Conservation (phyloP, 2,113 vertebrate species). For the Colius striatus region DNA sequence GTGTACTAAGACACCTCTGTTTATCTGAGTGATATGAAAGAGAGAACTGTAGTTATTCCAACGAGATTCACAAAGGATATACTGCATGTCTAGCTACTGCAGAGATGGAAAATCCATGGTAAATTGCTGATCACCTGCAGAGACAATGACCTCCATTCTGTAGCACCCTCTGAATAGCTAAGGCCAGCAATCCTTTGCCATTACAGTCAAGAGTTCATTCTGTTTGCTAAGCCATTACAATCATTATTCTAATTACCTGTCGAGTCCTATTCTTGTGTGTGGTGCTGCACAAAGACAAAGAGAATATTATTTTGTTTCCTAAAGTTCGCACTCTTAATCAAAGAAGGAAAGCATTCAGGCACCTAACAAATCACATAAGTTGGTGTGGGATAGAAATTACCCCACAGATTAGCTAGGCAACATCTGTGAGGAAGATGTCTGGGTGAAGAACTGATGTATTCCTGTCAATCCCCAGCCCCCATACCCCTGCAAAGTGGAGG, state of each 20-base stretch:
- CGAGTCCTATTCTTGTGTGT: neutral
- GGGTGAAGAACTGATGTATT: neutral
- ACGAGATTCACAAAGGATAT: neutral
- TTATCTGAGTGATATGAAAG: neutral
- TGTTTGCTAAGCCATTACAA: slow-evolving; percentile 16
- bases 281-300: slow-evolving; percentile 60
- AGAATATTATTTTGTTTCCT: slow-evolving; percentile 9
- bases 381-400: neutral
- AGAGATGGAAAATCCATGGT: neutral
- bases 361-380: neutral
- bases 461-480: neutral
- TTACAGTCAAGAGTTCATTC: slow-evolving; percentile 31
- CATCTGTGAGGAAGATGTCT: neutral
- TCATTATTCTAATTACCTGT: slow-evolving; percentile 57
- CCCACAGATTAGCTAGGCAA: neutral
- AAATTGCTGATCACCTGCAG: slow-evolving; percentile 50
- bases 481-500: neutral
- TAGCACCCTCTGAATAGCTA: slow-evolving; percentile 15
- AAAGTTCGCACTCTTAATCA: slow-evolving; percentile 28
- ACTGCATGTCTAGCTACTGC: neutral
- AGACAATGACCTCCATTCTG: slow-evolving; percentile 4
- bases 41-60: neutral
- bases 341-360: slow-evolving; percentile 18
- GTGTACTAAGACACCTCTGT: neutral
- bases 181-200: neutral